Conservation (phyloP, 2,113 vertebrate species). For the Pseudonaja textilis region DNA sequence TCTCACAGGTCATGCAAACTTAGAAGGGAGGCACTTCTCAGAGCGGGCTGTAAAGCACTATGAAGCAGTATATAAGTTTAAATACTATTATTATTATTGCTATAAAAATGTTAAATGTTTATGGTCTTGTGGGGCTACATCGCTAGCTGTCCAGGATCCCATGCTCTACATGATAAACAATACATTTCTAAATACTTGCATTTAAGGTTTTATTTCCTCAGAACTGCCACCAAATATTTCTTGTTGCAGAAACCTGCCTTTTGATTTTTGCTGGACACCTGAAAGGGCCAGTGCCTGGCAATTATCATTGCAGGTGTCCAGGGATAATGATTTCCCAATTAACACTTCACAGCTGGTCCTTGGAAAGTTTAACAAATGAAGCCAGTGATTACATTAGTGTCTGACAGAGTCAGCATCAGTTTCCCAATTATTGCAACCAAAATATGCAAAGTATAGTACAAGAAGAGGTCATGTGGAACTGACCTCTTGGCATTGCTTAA, state of each 20-base stretch:
- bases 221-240: constrained; percentile 57
- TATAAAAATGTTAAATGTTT: neutral
- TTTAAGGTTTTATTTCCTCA: constrained; percentile 48
- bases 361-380: constrained; percentile 65
- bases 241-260: constrained; percentile 42
- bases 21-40: neutral
- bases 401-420: constrained; percentile 54
- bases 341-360: constrained; percentile 48
- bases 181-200: constrained; percentile 42
- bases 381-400: constrained; percentile 52
- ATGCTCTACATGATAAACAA: constrained; percentile 27
- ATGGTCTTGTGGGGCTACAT: neutral
- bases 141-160: neutral
- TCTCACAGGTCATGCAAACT: neutral
- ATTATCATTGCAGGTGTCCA: constrained; percentile 60
- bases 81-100: neutral
- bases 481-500: neutral
- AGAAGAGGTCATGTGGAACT: constrained; percentile 5
- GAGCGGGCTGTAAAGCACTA: neutral
- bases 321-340: constrained; percentile 61
- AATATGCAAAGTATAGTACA: constrained; percentile 50
- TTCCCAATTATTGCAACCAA: constrained; percentile 16
- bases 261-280: constrained; percentile 50
- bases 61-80: neutral
- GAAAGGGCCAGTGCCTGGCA: constrained; percentile 40